A percentile compares a stretch with the other conserved stretches of the same genome.
phyloP scores from a whole-genome alignment of 1,140 invertebrate genomes.

The Nasonia giraulti region DNA sequence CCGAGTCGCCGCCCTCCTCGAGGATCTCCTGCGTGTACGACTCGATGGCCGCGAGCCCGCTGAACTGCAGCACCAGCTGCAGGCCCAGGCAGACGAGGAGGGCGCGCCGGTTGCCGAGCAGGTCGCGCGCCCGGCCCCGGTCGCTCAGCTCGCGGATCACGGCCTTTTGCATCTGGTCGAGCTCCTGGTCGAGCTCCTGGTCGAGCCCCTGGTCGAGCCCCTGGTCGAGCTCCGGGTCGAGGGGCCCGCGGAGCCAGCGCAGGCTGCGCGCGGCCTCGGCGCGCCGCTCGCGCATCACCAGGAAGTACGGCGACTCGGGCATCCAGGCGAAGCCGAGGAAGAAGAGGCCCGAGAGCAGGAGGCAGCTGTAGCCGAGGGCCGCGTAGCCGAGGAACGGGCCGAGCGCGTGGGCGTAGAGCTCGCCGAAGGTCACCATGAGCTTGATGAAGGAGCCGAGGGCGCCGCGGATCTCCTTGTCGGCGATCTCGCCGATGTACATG shows the following conservation, averaged over 20 bases:
- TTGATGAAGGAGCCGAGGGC: constrained; percentile 81
- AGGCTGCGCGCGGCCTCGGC: constrained; percentile 69
- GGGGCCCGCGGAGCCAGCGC: constrained; percentile 62
- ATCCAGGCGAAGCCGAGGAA: constrained; percentile 80
- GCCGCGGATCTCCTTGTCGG: constrained; percentile 81
- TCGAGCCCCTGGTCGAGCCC: constrained; percentile 55
- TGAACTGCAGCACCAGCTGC: constrained; percentile 78
- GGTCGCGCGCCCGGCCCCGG: constrained; percentile 66
- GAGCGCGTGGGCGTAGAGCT: constrained; percentile 74
- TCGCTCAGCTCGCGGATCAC: constrained; percentile 64
- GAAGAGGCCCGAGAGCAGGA: constrained; percentile 76
- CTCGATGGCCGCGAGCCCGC: constrained; percentile 81
- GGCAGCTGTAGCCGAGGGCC: constrained; percentile 71
- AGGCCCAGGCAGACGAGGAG: constrained; percentile 75
- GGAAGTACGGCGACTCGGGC: constrained; percentile 81
- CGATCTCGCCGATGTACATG: constrained; percentile 83
- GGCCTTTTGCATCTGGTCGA: constrained; percentile 67
- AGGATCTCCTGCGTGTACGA: constrained; percentile 82
- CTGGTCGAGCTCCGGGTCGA: constrained; percentile 39
- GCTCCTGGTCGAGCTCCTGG: constrained; percentile 63
- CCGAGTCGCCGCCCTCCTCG: constrained; percentile 69
- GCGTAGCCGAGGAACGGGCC: constrained; percentile 77
- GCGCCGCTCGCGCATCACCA: constrained; percentile 64
- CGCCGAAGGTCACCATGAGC: constrained; percentile 80
- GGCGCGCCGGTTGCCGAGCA: constrained; percentile 73